A percentile compares a stretch with the other conserved stretches of the same genome.
Evolutionary conservation across 2,113 vertebrate species (phyloP).

Genomic region (Ptilorrhoa leucosticta): DNA sequence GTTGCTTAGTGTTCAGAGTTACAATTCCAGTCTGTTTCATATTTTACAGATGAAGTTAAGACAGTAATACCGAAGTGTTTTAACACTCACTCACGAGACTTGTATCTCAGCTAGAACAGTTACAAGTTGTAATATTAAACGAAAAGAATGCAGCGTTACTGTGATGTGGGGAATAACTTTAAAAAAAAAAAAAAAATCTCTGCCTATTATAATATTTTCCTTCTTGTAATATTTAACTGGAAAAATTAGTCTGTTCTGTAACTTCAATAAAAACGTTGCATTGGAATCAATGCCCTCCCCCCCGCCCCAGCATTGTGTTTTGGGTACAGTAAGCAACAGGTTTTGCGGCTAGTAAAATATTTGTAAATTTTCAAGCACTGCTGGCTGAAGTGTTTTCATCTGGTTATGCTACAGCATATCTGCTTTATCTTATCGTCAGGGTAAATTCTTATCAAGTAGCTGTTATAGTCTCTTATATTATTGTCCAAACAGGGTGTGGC

Average conservation of each 20-base stretch:
- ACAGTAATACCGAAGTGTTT: background rate
- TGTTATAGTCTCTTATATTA: background rate
- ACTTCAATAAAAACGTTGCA: background rate
- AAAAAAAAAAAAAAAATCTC: background rate
- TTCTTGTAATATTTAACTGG: background rate
- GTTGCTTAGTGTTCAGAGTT: background rate
- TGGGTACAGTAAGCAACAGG: background rate
- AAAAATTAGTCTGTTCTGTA: background rate
- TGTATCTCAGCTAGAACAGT: background rate
- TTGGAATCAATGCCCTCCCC: background rate
- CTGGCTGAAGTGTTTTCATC: background rate
- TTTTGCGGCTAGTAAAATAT: background rate
- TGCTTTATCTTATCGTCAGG: background rate
- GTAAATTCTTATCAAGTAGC: background rate
- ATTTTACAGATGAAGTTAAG: conserved; percentile 15
- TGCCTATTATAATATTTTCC: background rate
- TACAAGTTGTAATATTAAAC: background rate
- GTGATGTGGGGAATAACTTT: background rate
- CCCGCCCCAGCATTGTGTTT: background rate
- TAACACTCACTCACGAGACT: background rate
- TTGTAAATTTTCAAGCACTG: background rate
- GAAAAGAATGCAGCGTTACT: background rate
- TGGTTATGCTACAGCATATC: background rate
- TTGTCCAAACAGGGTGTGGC: background rate
- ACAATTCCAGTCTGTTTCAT: background rate